Base-by-base conservation (phyloP, 2,888 invertebrate species). In the Creontiades dilutus region DNA sequence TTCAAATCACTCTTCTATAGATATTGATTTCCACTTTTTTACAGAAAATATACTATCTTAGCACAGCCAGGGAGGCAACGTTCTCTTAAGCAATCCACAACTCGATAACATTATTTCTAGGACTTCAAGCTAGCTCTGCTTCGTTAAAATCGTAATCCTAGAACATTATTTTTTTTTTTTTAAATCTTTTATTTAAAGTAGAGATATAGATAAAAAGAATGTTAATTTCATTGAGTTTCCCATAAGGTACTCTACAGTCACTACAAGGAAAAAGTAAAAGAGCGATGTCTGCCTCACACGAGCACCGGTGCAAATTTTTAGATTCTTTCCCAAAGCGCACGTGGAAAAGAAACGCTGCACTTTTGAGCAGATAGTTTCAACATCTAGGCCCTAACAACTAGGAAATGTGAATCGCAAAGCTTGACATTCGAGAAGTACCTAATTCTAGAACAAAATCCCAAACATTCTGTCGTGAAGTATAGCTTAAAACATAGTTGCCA, bases 401-500 rank as follows among this genome's bases (percentile, higher is more conserved):
- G 88, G 88, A 88, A 88, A 52, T 88, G 75, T 78, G 80, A 48
- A 75, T 76, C 68, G 86, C 68, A 76, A 76, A 86, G 85, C 61
- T 90, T 88, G 48, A 82, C 47, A 82, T 52, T 82, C 82, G 52
- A 82, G 47, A 23, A 82, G 82, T 37, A 37, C 37, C 37, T 37
- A 46, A 82, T 52, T 47, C 52, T 82, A 52, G 82, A 48, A 82
- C 48, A 48, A 52, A 52, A 82, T 82, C 52, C 82, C 82, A 82
- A 23, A 81, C 11, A 80, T 37, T 37, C 28, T 52, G 82, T 82
- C 82, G 78, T 78, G 82, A 82, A 82, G 84, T 52, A 85, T 78
- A 85, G 89, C 90, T 90, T 90, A 89, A 88, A 88, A 90, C 88
- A 84, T 89, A 89, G 90, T 90, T 84, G 89, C 88, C 90, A 86